phyloP scores from a whole-genome alignment of 2,888 invertebrate genomes.

The Euzetes globulus region DNA sequence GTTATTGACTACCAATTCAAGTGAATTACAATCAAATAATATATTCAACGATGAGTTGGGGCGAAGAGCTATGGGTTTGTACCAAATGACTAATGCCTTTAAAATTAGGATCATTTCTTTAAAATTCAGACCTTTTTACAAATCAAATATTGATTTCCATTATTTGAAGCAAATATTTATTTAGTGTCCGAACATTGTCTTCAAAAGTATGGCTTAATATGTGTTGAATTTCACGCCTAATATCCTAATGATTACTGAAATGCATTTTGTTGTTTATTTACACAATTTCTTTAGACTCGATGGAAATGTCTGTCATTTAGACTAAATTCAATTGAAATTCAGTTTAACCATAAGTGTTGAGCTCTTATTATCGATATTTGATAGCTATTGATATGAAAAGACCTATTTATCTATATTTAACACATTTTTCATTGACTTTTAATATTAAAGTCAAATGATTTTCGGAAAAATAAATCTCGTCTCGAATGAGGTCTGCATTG shows the following conservation, averaged over 20 bases:
- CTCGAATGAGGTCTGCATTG: slow-evolving; percentile 3
- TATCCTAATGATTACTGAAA: neutral
- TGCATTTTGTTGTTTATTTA: neutral
- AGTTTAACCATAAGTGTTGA: too few species aligned
- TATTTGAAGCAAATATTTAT: neutral
- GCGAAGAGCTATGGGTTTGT: slow-evolving; percentile 40
- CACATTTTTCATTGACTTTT: neutral
- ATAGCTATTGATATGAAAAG: neutral
- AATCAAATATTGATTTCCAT: neutral
- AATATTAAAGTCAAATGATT: neutral
- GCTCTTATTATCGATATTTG: too few species aligned
- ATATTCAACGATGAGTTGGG: slow-evolving; percentile 39
- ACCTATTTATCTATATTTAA: neutral
- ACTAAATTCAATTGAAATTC: too few species aligned
- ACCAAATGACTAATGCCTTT: neutral
- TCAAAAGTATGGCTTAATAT: neutral
- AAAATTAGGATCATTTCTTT: neutral
- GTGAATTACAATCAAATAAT: neutral
- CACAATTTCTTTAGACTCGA: too few species aligned
- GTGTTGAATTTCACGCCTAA: neutral
- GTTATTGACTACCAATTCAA: neutral
- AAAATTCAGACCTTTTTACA: neutral
- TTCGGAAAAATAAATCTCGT: neutral
- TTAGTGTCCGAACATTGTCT: neutral
- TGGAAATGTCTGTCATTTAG: too few species aligned